A percentile compares a stretch with the other conserved stretches of the same genome.
Conservation (phyloP, 2,888 invertebrate genomes). For the Phalangium opilio region DNA sequence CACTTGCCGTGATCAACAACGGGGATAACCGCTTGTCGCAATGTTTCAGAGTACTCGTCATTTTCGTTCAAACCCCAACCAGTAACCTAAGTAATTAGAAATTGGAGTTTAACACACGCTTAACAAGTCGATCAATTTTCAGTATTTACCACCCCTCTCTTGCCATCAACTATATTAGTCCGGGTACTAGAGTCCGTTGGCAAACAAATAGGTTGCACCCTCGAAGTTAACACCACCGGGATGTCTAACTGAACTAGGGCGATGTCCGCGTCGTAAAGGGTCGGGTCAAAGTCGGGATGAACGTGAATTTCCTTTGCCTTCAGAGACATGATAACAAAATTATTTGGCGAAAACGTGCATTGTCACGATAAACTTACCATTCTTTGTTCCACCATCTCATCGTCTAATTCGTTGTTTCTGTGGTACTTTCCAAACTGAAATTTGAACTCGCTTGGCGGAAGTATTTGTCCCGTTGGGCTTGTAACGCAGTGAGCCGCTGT, state of each 20-base stretch:
- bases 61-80: conserved; percentile 22
- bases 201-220: conserved; percentile 20
- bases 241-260: conserved; percentile 17
- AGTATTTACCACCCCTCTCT: conserved; percentile 15
- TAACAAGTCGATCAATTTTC: too few species aligned
- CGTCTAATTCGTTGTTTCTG: conserved; percentile 18
- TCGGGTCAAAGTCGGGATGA: conserved; percentile 20
- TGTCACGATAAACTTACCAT: conserved; percentile 11
- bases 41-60: conserved; percentile 12
- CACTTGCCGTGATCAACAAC: conserved; percentile 17
- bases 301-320: conserved; percentile 19
- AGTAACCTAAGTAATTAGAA: conserved; percentile 12
- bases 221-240: conserved; percentile 16
- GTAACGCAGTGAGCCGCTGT: conserved; percentile 23
- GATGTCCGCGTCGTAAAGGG: conserved; percentile 19
- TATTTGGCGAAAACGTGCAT: too few species aligned
- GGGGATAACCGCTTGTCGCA: conserved; percentile 19
- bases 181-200: conserved; percentile 16
- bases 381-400: conserved; percentile 17
- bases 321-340: too few species aligned
- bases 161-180: conserved; percentile 17
- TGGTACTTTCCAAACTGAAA: conserved; percentile 21
- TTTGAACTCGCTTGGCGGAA: conserved; percentile 14
- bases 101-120: too few species aligned
- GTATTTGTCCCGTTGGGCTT: conserved; percentile 5